Evolutionary conservation across 2,797 vertebrate species (phyloP), one percentile per base, ranked within the genome.

Genomic region (Chloroceryle amazona): DNA sequence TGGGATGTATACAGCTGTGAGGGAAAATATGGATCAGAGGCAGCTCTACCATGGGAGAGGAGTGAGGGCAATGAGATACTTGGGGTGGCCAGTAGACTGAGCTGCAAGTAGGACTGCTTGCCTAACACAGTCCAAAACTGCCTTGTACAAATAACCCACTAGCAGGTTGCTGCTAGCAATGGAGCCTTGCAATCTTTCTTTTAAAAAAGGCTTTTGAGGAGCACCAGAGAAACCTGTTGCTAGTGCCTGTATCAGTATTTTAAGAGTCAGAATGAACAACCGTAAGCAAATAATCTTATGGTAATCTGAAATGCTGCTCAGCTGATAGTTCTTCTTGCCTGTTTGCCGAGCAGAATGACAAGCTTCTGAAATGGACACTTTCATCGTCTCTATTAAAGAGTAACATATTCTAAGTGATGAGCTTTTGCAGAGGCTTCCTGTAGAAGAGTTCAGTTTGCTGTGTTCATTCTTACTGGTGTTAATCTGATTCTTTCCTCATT

Each of bases 1-100:
- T 46, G 79, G 42, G 49, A 33, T 5, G 0, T 6, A 4, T 4
- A 1, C 11, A 60, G 44, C 70, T 82, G 44, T 1, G 35, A 0
- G 4, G 33, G 14, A 10, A 9, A 9, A 29, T 61, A 2, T 44
- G 49, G 22, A n/a, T 68, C 33, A 66, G 37, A 2, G 29, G 26
- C 55, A 35, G 1, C 44, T 31, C 81, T 28, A 1, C 16, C 20
- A 2, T 9, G 22, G 62, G 49, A 21, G 35, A 6, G 25, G 39
- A 46, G 9, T 0, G 31, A 86, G 61, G 58, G 15, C 57, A 35
- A 2, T 4, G 22, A 29, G 55, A 14, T 0, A 1, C 31, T 18
- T 46, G 46, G 37, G 29, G 11, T 73, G 55, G 8, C 3, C 37
- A 2, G 31, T 7, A 52, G 71, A 25, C 65, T 88, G 61, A 66